Base-by-base conservation (phyloP, 2,888 invertebrate species). In the Epsilonema sp. region DNA sequence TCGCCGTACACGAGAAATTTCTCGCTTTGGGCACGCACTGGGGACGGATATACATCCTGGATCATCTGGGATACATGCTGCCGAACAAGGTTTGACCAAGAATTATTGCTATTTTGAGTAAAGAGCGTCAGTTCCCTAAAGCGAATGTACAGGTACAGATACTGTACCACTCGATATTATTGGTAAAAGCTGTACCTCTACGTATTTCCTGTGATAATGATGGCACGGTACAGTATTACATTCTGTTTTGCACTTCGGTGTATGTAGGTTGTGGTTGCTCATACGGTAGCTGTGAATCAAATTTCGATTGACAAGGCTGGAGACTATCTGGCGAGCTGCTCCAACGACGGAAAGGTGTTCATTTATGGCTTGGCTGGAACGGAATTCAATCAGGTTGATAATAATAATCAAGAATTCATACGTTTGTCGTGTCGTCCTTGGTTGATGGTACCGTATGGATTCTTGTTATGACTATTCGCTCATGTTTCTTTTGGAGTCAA, bases 241-340 rank as follows among this genome's bases (percentile, higher is more conserved):
- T n/a, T n/a, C n/a, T n/a, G n/a, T n/a, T n/a, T n/a, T n/a, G n/a
- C n/a, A 31, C 31, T 11, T 8, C 31, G 31, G 31, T 8, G 16
- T 16, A 16, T 31, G 8, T 31, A 47, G 16, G 39, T 22, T 3
- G 31, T 46, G n/a, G 20, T 16, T 8, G 40, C 43, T 67, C 90
- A 92, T 61, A 76, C 82, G 1, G 81, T 87, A 1, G 81, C 87
- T 11, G 86, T 97, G 0, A 90, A 92, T 69, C 82, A 82, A 63
- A 84, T 97, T 54, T 85, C 86, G 40, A 83, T 97, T 52, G 94
- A 97, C 65, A 70, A 75, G 23, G 82, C 80, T 59, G 94, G 90
- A n/a, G 89, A 90, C 65, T 83, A 80, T 64, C 78, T 94, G 24
- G 87, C 85, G 37, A 70, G 69, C 55, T 71, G 70, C 52, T 68